Percentiles rank a stretch among this genome's conserved stretches.
Conservation (phyloP, 2,797 vertebrate species). For the Sebastes baramenuke region DNA sequence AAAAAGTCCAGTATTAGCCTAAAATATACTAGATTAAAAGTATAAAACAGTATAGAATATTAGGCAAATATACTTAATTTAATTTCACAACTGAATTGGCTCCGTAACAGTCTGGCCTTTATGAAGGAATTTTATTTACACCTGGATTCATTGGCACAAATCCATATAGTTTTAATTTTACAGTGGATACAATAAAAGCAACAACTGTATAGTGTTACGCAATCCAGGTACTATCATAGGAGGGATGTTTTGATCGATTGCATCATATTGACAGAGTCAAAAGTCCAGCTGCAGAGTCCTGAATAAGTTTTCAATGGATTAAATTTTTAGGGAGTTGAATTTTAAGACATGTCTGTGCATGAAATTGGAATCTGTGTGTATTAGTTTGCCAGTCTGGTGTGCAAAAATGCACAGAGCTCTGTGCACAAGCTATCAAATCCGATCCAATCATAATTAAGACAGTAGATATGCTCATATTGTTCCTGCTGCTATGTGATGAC, state of each 20-base stretch:
- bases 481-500: too few relatives aligned
- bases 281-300: neutral
- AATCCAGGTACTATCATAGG: too few relatives aligned
- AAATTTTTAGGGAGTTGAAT: neutral
- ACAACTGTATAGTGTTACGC: too few relatives aligned
- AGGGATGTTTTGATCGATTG: neutral
- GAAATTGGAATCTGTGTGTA: neutral
- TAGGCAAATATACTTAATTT: too few relatives aligned
- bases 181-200: neutral
- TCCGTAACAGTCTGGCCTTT: neutral
- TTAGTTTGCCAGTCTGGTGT: neutral
- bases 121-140: neutral
- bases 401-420: neutral
- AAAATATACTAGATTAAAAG: too few relatives aligned
- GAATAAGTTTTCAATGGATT: neutral
- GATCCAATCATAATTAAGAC: neutral
- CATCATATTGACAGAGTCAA: neutral
- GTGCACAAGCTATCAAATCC: neutral
- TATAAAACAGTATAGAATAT: too few relatives aligned
- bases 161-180: neutral
- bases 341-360: neutral
- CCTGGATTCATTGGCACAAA: neutral
- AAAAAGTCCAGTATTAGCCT: too few relatives aligned
- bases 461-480: neutral
- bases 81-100: neutral